A percentile compares a stretch with the other conserved stretches of the same genome.
These are phyloP conservation scores for Promerops cafer DNA, from an alignment of 2,113 vertebrate genomes.

Conservation along the genomic window DNA sequence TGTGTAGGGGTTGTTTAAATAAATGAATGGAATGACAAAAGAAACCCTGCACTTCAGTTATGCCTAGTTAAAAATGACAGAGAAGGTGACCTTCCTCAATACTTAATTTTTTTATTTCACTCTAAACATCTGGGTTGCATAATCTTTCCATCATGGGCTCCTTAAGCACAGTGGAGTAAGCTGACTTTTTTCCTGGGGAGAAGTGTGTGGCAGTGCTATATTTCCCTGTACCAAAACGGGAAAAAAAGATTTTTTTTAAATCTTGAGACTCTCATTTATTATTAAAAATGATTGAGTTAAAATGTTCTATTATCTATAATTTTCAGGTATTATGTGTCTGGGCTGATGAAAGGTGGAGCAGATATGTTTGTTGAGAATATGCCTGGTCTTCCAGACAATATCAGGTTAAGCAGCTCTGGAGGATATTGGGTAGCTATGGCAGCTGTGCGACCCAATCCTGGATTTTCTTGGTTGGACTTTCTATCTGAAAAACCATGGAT, in stretches of 20 bases:
- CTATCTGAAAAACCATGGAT: conserved; percentile 90
- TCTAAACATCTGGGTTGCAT: background rate
- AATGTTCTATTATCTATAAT: background rate
- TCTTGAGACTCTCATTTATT: background rate
- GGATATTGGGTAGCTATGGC: conserved; percentile 96
- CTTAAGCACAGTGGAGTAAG: background rate
- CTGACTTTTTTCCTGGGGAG: background rate
- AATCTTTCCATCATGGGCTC: background rate
- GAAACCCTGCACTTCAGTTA: background rate
- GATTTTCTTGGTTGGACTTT: conserved; percentile 96
- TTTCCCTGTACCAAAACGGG: background rate
- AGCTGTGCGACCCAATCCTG: conserved; percentile 82
- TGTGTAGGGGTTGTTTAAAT: background rate
- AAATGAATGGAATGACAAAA: background rate
- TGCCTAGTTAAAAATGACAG: background rate
- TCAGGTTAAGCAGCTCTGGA: conserved; percentile 88
- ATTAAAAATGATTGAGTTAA: background rate
- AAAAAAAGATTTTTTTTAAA: background rate
- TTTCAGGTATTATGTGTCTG: conserved; percentile 90
- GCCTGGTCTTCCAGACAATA: conserved; percentile 94
- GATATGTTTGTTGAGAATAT: conserved; percentile 95
- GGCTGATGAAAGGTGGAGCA: conserved; percentile 93
- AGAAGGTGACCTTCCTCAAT: background rate
- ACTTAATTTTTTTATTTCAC: background rate
- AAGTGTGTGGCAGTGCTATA: background rate